These are phyloP conservation scores for Uloborus plumipes DNA, from an alignment of 2,888 invertebrate genomes.

Conservation along the genomic window DNA sequence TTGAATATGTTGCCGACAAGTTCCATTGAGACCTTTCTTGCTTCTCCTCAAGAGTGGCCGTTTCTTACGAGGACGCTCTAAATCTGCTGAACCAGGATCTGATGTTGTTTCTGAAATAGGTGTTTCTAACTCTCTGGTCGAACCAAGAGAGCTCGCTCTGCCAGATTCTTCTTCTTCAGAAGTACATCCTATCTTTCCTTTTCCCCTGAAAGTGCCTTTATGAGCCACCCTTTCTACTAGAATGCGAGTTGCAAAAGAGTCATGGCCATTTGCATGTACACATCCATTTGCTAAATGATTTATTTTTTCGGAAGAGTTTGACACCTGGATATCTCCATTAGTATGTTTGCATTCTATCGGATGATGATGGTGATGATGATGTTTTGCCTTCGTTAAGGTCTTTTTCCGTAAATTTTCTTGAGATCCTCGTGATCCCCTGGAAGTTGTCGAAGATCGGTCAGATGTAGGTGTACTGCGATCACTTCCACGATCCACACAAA, in stretches of 20 bases:
- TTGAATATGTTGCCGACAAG: slow-evolving; percentile 60
- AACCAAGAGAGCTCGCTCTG: slow-evolving; percentile 54
- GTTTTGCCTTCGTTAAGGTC: slow-evolving; percentile 39
- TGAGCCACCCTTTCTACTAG: slow-evolving; percentile 34
- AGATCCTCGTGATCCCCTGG: slow-evolving; percentile 52
- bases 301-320: slow-evolving; percentile 8
- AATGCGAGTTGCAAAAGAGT: slow-evolving; percentile 14
- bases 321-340: slow-evolving; percentile 28
- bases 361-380: slow-evolving; percentile 57
- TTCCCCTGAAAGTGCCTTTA: slow-evolving; percentile 10
- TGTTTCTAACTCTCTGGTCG: slow-evolving; percentile 42
- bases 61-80: slow-evolving; percentile 53
- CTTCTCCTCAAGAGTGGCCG: slow-evolving; percentile 40
- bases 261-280: slow-evolving; percentile 22
- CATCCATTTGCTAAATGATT: slow-evolving; percentile 28
- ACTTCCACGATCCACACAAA: slow-evolving; percentile 51
- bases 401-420: slow-evolving; percentile 57
- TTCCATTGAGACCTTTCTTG: slow-evolving; percentile 59
- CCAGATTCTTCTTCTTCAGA: slow-evolving; percentile 61
- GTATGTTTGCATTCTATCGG: slow-evolving; percentile 49
- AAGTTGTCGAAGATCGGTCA: slow-evolving; percentile 56
- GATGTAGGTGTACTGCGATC: slow-evolving; percentile 59
- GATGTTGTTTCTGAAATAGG: slow-evolving; percentile 55
- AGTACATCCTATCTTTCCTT: slow-evolving; percentile 32
- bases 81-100: slow-evolving; percentile 52